phyloP scores from a whole-genome alignment of 1,140 invertebrate genomes.

The Ditylenchus dipsaci region DNA sequence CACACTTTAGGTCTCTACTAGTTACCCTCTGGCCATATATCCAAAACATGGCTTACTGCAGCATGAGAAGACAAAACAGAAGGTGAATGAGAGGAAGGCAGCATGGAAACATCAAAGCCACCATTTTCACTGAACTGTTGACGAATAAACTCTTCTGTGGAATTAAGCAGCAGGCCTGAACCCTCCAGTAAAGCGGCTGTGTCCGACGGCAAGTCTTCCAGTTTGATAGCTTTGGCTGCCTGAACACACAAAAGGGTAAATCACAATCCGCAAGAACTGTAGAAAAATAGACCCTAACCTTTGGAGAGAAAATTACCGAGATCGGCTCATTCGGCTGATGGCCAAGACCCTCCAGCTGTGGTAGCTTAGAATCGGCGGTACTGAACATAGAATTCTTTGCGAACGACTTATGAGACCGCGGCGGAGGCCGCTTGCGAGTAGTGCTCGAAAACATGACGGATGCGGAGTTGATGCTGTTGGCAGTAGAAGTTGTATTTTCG shows the following conservation, averaged over 20 bases:
- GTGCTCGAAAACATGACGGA: constrained; percentile 14
- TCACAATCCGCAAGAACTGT: too few species aligned
- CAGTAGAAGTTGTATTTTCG: constrained; percentile 8
- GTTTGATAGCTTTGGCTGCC: not conserved
- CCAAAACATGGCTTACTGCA: too few species aligned
- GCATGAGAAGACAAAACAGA: too few species aligned
- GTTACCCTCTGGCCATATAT: too few species aligned
- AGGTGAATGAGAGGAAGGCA: too few species aligned
- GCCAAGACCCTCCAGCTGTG: not conserved
- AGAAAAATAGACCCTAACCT: not conserved
- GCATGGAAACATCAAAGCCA: not conserved
- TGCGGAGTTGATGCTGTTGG: not conserved
- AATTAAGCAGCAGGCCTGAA: not conserved
- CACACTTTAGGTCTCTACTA: too few species aligned
- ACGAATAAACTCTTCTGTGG: not conserved
- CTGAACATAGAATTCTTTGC: not conserved
- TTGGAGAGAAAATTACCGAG: not conserved
- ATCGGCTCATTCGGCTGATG: not conserved
- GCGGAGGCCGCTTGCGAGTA: constrained; percentile 16
- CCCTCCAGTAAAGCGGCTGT: not conserved
- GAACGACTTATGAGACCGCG: not conserved
- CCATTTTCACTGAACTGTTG: not conserved
- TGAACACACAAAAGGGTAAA: too few species aligned
- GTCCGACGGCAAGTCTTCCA: not conserved
- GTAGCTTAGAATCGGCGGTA: not conserved